Evolutionary conservation across 2,888 invertebrate genomes (phyloP).

Genomic region (Ellobium chinense): DNA sequence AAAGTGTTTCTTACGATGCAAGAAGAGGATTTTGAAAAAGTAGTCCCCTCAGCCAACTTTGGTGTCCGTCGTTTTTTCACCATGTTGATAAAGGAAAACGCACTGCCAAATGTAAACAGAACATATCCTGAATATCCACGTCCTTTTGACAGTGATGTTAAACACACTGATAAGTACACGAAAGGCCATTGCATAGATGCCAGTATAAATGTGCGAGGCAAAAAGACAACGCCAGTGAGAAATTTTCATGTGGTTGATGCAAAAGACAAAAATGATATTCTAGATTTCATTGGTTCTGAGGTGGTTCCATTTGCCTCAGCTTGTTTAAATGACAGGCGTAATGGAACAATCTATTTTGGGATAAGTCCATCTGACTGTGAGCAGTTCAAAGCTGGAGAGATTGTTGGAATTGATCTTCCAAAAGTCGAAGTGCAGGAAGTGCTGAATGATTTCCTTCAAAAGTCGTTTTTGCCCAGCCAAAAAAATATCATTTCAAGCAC

Average conservation of each 20-base stretch:
- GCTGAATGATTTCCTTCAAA: slow-evolving; percentile 39
- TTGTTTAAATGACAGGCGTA: slow-evolving; percentile 46
- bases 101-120: not conserved
- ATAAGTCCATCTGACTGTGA: slow-evolving; percentile 25
- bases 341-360: slow-evolving; percentile 51
- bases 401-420: slow-evolving; percentile 48
- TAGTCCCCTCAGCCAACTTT: slow-evolving; percentile 8
- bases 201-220: not conserved
- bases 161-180: not conserved
- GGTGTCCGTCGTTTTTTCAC: not conserved
- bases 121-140: not conserved
- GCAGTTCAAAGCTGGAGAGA: slow-evolving; percentile 45
- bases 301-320: slow-evolving; percentile 43
- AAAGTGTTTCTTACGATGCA: slow-evolving; percentile 28
- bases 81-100: not conserved
- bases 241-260: slow-evolving; percentile 10
- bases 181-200: slow-evolving; percentile 22
- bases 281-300: slow-evolving; percentile 15
- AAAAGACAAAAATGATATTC: not conserved
- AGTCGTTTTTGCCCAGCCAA: slow-evolving; percentile 47
- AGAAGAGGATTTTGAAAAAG: slow-evolving; percentile 28
- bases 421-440: slow-evolving; percentile 12
- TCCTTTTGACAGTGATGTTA: slow-evolving; percentile 17
- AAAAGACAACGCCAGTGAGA: not conserved
- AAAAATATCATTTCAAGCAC: slow-evolving; percentile 48